Evolutionary conservation across 1,140 invertebrate genomes (phyloP).

Genomic region (Marisa cornuarietis): DNA sequence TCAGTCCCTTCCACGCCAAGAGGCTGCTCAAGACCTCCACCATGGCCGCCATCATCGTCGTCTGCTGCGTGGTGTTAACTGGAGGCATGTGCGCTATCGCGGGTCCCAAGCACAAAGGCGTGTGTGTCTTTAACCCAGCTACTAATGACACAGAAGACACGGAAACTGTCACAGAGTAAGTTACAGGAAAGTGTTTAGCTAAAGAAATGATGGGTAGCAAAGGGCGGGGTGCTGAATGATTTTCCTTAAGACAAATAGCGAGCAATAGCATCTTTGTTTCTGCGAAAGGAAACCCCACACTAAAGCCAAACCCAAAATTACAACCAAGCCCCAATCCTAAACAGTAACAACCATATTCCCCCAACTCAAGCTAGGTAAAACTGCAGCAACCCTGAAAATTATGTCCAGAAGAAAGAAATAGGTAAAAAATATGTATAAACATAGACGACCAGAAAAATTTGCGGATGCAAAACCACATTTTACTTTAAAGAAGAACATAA

Average conservation of each 20-base stretch:
- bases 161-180: neutral
- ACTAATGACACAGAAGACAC: neutral
- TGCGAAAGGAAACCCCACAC: neutral
- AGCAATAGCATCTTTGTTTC: neutral
- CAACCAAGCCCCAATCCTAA: too few species aligned
- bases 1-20: constrained; percentile 14
- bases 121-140: neutral
- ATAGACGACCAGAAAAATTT: too few species aligned
- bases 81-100: neutral
- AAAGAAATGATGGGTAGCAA: neutral
- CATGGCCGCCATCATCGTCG: constrained; percentile 6
- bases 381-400: too few species aligned
- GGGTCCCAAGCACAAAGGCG: neutral
- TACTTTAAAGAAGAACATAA: neutral
- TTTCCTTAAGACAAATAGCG: neutral
- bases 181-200: neutral
- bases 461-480: too few species aligned
- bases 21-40: constrained; percentile 2
- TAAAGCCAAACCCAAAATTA: neutral
- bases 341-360: too few species aligned
- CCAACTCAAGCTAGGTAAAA: too few species aligned
- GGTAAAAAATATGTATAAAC: too few species aligned
- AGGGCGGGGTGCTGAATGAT: neutral
- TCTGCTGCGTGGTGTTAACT: neutral
- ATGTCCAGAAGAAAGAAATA: too few species aligned